These are phyloP conservation scores for Polietes domitor DNA, from an alignment of 2,888 invertebrate species.

Conservation along the genomic window DNA sequence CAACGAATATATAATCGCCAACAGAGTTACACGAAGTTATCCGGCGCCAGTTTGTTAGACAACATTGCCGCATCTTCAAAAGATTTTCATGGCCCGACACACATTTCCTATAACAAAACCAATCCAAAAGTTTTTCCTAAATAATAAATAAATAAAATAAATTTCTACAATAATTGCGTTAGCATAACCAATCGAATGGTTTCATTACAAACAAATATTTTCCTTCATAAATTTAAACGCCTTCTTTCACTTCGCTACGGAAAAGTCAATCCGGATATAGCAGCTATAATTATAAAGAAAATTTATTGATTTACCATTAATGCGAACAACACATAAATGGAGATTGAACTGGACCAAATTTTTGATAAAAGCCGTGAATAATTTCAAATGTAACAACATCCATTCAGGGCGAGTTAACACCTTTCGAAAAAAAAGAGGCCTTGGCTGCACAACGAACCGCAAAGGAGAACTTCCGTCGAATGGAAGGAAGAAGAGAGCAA, in stretches of 20 bases:
- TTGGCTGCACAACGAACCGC: not conserved
- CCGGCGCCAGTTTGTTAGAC: not conserved
- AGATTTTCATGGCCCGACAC: not conserved
- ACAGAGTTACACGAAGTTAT: not conserved
- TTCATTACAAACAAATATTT: slow-evolving; percentile 24
- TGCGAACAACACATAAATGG: not conserved
- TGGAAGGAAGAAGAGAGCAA: not conserved
- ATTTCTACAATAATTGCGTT: not conserved
- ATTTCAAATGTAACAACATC: slow-evolving; percentile 38
- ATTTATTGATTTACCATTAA: slow-evolving; percentile 44
- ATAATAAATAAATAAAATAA: not conserved
- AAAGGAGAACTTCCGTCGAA: slow-evolving; percentile 37
- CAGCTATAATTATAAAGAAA: slow-evolving; percentile 52
- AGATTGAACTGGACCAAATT: not conserved
- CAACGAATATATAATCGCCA: not conserved
- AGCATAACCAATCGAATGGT: slow-evolving; percentile 31
- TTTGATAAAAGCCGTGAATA: slow-evolving; percentile 53
- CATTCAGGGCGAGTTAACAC: slow-evolving; percentile 45
- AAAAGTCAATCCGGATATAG: slow-evolving; percentile 19
- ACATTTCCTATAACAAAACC: not conserved
- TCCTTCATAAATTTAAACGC: slow-evolving; percentile 30
- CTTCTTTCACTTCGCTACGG: not conserved
- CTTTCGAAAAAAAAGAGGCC: too few relatives aligned
- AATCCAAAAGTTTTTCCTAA: not conserved
- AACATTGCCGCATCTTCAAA: not conserved